Base-by-base conservation (phyloP, 2,113 vertebrate species). In the Emydocephalus ijimae region DNA sequence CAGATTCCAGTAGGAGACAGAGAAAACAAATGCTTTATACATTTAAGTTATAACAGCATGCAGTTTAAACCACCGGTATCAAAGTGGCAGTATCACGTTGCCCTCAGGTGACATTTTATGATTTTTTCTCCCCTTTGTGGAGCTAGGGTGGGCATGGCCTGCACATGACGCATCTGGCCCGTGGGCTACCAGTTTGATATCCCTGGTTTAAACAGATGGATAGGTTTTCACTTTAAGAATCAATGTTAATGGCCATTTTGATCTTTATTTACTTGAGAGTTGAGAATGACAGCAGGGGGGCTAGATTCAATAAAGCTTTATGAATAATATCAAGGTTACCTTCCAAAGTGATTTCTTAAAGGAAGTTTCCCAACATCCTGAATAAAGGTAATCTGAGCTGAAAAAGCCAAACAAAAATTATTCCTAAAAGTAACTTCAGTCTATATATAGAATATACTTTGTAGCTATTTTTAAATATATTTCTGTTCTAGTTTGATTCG, bases 381-480 rank as follows among this genome's bases (percentile, higher is more conserved):
- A 93, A 99, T 98, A 95, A 99, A 99, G 91, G 98, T 97, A 95
- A 99, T 99, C 96, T 99, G 99, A 97, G 98, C 99, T 99, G 95
- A 92, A 95, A 95, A 96, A 87, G 10, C 0, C 1, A 90, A 10
- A 85, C 26, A 61, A 61, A 81, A 90, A 86, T 86, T 59, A 86
- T 61, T 93, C 18, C 56, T 29, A 26, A 87, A 52, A 54, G 23
- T 89, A 29, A 24, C 34, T 88, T 43, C n/a, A 91, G 11, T 69
- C 29, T 59, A 18, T 59, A 24, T 48, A 1, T 26, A 43, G 11
- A 50, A 48, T 87, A 43, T 39, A 92, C 15, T 10, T 89, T 74
- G 18, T 54, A 88, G 15, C 50, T 26, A 74, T 89, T n/a, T 89
- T 56, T n/a, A 92, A 59, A 50, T 91, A 45, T 3, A 34, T 91